phyloP scores from a whole-genome alignment of 37 sponge, comb jelly and placozoan species.

The Spongia lamella region DNA sequence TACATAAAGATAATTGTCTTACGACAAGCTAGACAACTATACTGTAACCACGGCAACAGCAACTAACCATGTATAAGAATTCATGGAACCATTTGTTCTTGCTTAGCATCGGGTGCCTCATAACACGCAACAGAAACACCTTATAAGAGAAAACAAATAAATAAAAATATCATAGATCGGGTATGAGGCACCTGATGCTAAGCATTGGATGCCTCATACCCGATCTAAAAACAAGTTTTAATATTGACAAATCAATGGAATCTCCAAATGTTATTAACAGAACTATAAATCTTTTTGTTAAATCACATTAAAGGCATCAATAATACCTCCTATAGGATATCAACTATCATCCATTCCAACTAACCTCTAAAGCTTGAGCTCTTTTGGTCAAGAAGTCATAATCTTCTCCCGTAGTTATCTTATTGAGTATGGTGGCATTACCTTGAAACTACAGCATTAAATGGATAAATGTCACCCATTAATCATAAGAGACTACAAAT shows the following conservation, averaged over 20 bases:
- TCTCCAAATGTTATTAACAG: too few species aligned
- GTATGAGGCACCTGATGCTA: too few species aligned
- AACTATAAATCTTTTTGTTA: too few species aligned
- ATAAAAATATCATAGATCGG: too few species aligned
- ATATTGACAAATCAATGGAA: too few species aligned
- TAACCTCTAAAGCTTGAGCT: slow-evolving; percentile 72
- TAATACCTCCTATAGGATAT: background rate
- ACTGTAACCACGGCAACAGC: too few species aligned
- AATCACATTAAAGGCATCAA: background rate
- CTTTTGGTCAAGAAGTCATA: slow-evolving; percentile 56
- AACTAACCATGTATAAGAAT: slow-evolving; percentile 49
- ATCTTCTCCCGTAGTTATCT: slow-evolving; percentile 75
- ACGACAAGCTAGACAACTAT: too few species aligned
- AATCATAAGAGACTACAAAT: too few species aligned
- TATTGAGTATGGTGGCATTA: slow-evolving; percentile 53
- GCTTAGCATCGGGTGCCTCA: slow-evolving; percentile 56
- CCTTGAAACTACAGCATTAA: slow-evolving; percentile 57
- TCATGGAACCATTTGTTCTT: slow-evolving; percentile 72
- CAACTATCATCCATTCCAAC: too few species aligned
- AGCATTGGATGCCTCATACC: background rate
- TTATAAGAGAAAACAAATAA: background rate
- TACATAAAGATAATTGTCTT: too few species aligned
- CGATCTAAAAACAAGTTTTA: background rate
- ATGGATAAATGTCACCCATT: too few species aligned
- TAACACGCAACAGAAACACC: slow-evolving; percentile 72